Evolutionary conservation across 2,113 vertebrate genomes (phyloP).

Genomic region (Puma concolor): DNA sequence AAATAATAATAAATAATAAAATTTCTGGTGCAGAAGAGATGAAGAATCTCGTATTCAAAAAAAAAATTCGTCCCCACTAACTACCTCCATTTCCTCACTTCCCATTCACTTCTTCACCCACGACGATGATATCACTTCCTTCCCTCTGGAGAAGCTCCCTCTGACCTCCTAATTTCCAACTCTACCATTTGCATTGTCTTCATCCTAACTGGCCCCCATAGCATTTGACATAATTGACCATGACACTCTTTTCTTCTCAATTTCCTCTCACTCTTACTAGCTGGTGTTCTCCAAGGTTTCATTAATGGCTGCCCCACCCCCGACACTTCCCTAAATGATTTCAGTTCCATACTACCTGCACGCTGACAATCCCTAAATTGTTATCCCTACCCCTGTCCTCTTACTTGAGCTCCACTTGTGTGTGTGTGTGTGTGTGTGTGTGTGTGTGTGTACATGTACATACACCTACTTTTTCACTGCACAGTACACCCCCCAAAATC

Average conservation of each 20-base stretch:
- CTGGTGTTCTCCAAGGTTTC: background rate
- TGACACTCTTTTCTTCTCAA: background rate
- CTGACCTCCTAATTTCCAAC: background rate
- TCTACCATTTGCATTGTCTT: background rate
- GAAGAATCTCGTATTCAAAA: background rate
- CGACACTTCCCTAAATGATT: background rate
- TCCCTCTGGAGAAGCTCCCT: background rate
- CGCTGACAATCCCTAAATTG: background rate
- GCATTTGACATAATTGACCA: too few relatives aligned
- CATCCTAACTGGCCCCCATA: background rate
- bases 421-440: background rate
- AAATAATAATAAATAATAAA: background rate
- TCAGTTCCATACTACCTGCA: too few relatives aligned
- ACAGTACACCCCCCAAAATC: background rate
- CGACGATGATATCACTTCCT: rapidly evolving
- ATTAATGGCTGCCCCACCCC: background rate
- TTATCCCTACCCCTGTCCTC: background rate
- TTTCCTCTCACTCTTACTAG: background rate
- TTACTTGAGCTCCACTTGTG: background rate
- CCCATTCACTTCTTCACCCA: background rate
- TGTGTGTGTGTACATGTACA: rapidly evolving
- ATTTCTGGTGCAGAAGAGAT: background rate
- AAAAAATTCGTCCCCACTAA: background rate
- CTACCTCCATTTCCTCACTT: background rate
- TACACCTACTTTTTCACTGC: background rate